Percentiles rank a stretch among this genome's conserved stretches.
Conservation (phyloP, 1,140 invertebrate species). For the Heliothis virescens region DNA sequence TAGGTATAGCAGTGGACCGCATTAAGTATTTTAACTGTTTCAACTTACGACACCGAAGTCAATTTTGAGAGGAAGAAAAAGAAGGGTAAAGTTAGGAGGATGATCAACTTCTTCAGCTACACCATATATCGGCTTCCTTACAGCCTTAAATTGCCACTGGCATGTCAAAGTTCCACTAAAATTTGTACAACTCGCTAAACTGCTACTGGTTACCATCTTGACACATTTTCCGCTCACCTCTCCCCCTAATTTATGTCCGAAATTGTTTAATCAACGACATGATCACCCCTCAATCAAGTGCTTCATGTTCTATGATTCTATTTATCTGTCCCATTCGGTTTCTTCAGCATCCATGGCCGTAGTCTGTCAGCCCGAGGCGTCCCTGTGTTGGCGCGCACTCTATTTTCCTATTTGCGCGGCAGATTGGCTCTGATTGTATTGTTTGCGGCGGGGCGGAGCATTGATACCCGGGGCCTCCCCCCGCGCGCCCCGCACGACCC, state of each 20-base stretch:
- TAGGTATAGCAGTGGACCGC: too few relatives aligned
- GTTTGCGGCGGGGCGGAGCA: slow-evolving; percentile 78
- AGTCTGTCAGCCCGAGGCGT: slow-evolving; percentile 63
- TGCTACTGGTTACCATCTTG: too few relatives aligned
- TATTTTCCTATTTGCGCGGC: slow-evolving; percentile 85
- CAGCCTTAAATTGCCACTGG: too few relatives aligned
- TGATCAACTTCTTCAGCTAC: not conserved
- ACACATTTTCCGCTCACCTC: not conserved
- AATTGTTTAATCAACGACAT: slow-evolving; percentile 13
- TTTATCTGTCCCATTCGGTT: not conserved
- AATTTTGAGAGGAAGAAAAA: too few relatives aligned
- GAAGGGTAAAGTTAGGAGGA: too few relatives aligned
- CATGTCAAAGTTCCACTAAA: too few relatives aligned
- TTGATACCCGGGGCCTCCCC: slow-evolving; percentile 57
- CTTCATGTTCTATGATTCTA: not conserved
- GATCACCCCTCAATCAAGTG: slow-evolving; percentile 19
- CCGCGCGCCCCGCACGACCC: slow-evolving; percentile 33
- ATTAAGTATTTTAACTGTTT: too few relatives aligned
- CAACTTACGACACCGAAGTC: too few relatives aligned
- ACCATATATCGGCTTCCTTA: too few relatives aligned
- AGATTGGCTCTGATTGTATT: slow-evolving; percentile 86
- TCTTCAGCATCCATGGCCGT: slow-evolving; percentile 16
- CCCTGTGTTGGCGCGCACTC: slow-evolving; percentile 79
- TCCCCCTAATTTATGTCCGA: not conserved
- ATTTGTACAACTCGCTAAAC: too few relatives aligned